Evolutionary conservation across 2,113 vertebrate genomes (phyloP).

Genomic region (Neolamprologus falcicula): DNA sequence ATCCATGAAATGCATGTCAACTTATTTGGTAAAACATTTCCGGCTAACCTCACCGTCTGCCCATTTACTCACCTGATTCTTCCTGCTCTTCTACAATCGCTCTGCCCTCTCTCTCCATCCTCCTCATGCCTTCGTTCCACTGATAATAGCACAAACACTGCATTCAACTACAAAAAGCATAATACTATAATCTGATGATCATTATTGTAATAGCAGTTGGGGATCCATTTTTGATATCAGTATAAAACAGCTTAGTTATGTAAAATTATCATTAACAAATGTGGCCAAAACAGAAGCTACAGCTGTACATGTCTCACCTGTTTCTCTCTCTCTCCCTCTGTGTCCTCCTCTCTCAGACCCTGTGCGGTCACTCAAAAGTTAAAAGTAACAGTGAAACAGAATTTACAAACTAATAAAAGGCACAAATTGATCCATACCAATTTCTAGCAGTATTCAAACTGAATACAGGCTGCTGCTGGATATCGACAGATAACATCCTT

Average conservation of each 20-base stretch:
- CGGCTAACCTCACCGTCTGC: neutral
- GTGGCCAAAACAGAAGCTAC: neutral
- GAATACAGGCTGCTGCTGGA: neutral
- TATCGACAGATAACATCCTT: neutral
- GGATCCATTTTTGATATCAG: neutral
- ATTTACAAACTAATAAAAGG: rapidly evolving
- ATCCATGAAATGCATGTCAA: neutral
- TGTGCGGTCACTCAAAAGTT: rapidly evolving
- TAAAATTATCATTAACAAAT: neutral
- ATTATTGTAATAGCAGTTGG: rapidly evolving
- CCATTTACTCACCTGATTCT: neutral
- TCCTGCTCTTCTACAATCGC: neutral
- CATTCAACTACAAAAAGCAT: neutral
- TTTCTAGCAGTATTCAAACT: neutral
- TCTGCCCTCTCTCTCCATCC: neutral
- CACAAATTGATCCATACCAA: neutral
- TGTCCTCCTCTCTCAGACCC: neutral
- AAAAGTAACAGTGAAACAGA: neutral
- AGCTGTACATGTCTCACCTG: neutral
- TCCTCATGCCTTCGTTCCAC: neutral
- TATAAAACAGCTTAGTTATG: neutral
- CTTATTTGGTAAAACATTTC: neutral
- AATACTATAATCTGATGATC: neutral
- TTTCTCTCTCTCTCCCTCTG: neutral
- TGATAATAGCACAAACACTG: neutral